Base-by-base conservation (phyloP, 2,888 invertebrate species). In the Sisyra terminalis region DNA sequence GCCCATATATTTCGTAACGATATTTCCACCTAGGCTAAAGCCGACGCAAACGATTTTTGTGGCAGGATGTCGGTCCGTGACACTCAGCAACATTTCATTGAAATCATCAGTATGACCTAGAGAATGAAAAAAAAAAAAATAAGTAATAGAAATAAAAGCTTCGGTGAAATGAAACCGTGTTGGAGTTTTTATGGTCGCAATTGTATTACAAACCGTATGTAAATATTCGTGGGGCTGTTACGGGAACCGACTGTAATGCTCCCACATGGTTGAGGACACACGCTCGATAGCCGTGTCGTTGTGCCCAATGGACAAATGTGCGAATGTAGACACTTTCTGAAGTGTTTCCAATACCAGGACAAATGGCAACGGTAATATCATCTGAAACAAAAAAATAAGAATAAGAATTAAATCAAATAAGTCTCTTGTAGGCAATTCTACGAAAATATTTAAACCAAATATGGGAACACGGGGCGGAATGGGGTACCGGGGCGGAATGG, bases 231-330 rank as follows among this genome's bases (percentile, higher is more conserved):
- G 81, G 77, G 41, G 89, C 75, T 6, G 93, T 89, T 18, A 94
- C 80, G 46, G 81, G 80, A 42, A 92, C 83, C 59, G 83, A 80
- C 50, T 75, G 72, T 41, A 94, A 65, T 3, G 89, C 90, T 9
- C 94, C 94, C 47, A 94, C 80, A 59, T 94, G 93, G 66, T 94
- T 94, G 50, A 94, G 73, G 17, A 93, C 92, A 3, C 87, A 87
- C 60, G 90, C 90, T 48, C 92, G 70, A 65, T 86, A 93, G 2
- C 93, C 93, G 58, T 86, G 82, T 51, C 81, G 81, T 60, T 90
- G 89, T 10, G 89, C 89, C 63, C 88, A 83, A 57, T 89, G 84
- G 8, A 93, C 90, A 61, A 89, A 89, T 13, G 92, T 90, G 47
- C 92, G 73, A 47, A 94, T 88, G 64, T 94, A 94, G 40, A 89